Conservation (phyloP, 2,888 invertebrate genomes). For the Andrena bicolor region DNA sequence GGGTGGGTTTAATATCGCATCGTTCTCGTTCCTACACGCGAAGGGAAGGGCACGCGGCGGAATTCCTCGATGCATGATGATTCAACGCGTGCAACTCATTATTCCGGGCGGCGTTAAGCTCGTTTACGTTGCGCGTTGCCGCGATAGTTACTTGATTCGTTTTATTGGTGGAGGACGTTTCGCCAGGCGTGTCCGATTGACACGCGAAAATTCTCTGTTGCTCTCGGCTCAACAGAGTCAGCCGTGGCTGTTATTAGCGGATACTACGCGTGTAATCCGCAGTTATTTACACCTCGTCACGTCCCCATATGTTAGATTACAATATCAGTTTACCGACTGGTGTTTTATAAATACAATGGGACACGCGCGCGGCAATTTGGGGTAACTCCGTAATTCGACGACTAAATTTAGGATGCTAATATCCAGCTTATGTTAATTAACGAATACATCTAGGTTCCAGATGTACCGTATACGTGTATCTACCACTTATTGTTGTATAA, state of each 20-base stretch:
- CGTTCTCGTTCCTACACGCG: not conserved
- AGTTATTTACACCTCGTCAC: slow-evolving; percentile 58
- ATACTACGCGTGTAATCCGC: slow-evolving; percentile 55
- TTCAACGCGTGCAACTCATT: slow-evolving; percentile 6
- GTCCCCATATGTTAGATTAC: slow-evolving; percentile 58
- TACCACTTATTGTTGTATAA: not conserved
- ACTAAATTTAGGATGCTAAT: slow-evolving; percentile 44
- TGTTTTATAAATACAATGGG: slow-evolving; percentile 36
- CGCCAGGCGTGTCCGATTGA: slow-evolving; percentile 49
- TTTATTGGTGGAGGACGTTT: slow-evolving; percentile 42
- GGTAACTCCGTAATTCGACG: slow-evolving; percentile 5
- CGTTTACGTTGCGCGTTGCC: slow-evolving; percentile 4
- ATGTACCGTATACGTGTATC: not conserved
- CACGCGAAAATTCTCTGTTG: slow-evolving; percentile 49
- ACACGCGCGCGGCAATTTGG: slow-evolving; percentile 13
- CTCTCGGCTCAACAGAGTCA: slow-evolving; percentile 38
- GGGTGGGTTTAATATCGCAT: slow-evolving; percentile 4
- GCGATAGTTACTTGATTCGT: slow-evolving; percentile 41
- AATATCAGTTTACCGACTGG: slow-evolving; percentile 55
- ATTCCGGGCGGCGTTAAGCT: not conserved
- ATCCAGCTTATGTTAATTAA: slow-evolving; percentile 34
- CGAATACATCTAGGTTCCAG: slow-evolving; percentile 4
- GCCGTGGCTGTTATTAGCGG: slow-evolving; percentile 44
- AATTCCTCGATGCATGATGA: slow-evolving; percentile 6
- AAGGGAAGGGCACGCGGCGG: not conserved